Base-by-base conservation (phyloP, 2,888 invertebrate genomes). In the Rhagonycha lutea region DNA sequence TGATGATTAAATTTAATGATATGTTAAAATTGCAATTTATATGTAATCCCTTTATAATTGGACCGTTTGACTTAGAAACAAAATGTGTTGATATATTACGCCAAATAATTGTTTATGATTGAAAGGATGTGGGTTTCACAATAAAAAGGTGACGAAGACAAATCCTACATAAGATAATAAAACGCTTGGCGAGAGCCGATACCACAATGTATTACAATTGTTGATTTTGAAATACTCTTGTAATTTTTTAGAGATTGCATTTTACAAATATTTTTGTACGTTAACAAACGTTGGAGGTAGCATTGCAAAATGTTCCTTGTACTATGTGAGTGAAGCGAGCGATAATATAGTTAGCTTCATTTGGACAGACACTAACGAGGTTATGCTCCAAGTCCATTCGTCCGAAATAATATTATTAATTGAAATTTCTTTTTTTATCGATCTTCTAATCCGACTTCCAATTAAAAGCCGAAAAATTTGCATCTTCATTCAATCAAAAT, bases 401-500 rank as follows among this genome's bases (percentile, higher is more conserved):
- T 72, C 75, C 75, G 73, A 75, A 76, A 75, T 78, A 78, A 78
- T 75, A 69, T 73, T 69, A 72, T 78, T 78, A 78, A 78, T 75
- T 75, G 71, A 60, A 68, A 61, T 63, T 68, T 69, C 69, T 70
- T 65, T 63, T 73, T 73, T 47, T 71, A 47, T 47, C 47, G 47
- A 47, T 47, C 47, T n/a, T 47, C 47, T 2, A 47, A 0, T n/a
- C 47, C 47, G 7, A 47, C n/a, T 47, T 47, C 47, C n/a, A 47
- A 47, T 47, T 47, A 47, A 47, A n/a, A 47, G n/a, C 4, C 0
- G n/a, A 47, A 47, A 47, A 47, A 47, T 47, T 47, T 47, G 47
- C 47, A 47, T 47, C 47, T 47, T 47, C n/a, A n/a, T 47, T 47
- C n/a, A n/a, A 47, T 47, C 47, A 47, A n/a, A 47, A n/a, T n/a